phyloP scores from a whole-genome alignment of 1,140 invertebrate genomes.

The Paraescarpia echinospica region DNA sequence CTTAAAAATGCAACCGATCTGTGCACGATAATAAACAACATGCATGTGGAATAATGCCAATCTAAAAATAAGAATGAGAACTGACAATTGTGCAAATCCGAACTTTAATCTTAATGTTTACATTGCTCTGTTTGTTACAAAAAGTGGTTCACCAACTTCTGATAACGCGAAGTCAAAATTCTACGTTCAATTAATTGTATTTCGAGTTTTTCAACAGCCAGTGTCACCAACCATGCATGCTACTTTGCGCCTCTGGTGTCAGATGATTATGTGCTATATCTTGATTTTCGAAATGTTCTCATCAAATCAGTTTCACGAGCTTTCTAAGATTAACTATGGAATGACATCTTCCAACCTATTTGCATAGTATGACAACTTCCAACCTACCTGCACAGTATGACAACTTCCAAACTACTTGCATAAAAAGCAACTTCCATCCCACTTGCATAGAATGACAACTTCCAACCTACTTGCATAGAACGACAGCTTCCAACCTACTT shows the following conservation, averaged over 20 bases:
- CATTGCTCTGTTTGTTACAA: background rate
- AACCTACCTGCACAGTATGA: too few species aligned
- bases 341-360: too few species aligned
- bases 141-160: background rate
- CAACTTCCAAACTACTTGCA: too few species aligned
- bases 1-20: too few species aligned
- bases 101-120: background rate
- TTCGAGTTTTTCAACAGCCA: background rate
- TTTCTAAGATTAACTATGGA: too few species aligned
- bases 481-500: slow-evolving; percentile 88
- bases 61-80: background rate
- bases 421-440: too few species aligned
- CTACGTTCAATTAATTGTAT: background rate
- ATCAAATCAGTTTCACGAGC: too few species aligned
- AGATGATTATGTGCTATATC: too few species aligned
- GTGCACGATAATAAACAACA: background rate
- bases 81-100: background rate
- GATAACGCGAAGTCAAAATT: background rate
- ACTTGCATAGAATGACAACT: too few species aligned
- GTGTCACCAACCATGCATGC: background rate
- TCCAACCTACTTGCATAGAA: slow-evolving; percentile 88
- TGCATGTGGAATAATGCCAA: background rate
- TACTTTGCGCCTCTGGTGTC: background rate
- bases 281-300: too few species aligned
- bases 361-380: too few species aligned